Percentiles rank a stretch among this genome's conserved stretches.
Conservation (phyloP, 2,888 invertebrate genomes). For the Odontocerum albicorne region DNA sequence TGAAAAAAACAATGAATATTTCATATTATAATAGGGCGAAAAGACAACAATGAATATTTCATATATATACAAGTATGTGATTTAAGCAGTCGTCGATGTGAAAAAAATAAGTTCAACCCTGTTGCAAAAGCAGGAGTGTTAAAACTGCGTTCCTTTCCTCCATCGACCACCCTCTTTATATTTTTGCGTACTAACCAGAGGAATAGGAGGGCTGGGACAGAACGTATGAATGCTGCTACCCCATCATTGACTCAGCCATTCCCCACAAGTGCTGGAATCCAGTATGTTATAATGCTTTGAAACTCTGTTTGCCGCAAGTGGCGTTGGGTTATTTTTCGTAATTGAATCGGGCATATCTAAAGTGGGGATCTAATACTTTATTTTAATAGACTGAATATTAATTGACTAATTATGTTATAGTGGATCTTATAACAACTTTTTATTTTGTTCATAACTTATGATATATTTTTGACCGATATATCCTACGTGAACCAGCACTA, state of each 20-base stretch:
- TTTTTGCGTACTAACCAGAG: neutral
- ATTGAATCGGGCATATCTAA: conserved; percentile 15
- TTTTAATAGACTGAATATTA: too few relatives aligned
- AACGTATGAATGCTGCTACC: conserved; percentile 6
- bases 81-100: too few relatives aligned
- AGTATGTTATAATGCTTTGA: conserved; percentile 30
- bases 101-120: conserved; percentile 4
- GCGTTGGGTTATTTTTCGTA: conserved; percentile 5
- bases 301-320: conserved; percentile 8
- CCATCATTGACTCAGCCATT: conserved; percentile 26
- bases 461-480: too few relatives aligned
- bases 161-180: conserved; percentile 1
- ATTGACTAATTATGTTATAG: too few relatives aligned
- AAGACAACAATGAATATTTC: too few relatives aligned
- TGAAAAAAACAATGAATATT: too few relatives aligned
- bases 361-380: conserved; percentile 8
- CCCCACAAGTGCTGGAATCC: conserved; percentile 33
- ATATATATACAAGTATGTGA: too few relatives aligned
- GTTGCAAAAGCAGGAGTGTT: conserved; percentile 8
- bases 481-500: too few relatives aligned
- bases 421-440: too few relatives aligned
- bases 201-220: conserved; percentile 2
- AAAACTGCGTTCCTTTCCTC: conserved; percentile 15
- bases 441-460: too few relatives aligned
- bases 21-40: too few relatives aligned